A percentile compares a stretch with the other conserved stretches of the same genome.
These are phyloP conservation scores for Megalops atlanticus DNA, from an alignment of 2,113 vertebrate genomes.

Conservation along the genomic window DNA sequence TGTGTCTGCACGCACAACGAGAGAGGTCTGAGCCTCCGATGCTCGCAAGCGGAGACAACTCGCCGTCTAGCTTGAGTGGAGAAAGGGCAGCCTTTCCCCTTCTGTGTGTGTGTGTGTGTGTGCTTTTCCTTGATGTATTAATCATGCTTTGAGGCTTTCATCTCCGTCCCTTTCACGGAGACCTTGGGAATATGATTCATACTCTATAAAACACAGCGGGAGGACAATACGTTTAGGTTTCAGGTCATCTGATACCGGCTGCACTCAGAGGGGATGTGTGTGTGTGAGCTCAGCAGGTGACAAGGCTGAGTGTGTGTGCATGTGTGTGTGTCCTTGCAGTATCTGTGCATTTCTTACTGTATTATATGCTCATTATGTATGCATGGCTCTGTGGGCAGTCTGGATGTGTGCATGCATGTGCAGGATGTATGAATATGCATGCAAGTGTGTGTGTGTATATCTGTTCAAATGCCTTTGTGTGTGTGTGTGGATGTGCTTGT, in stretches of 20 bases:
- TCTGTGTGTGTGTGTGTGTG: not conserved
- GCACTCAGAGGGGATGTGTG: constrained; percentile 51
- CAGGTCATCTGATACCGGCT: constrained; percentile 62
- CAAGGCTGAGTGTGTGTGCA: not conserved
- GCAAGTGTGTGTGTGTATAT: constrained; percentile 12
- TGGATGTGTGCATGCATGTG: not conserved
- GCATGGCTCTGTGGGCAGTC: too few relatives aligned
- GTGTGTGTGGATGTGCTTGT: not conserved
- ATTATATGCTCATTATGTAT: too few relatives aligned
- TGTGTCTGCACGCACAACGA: too few relatives aligned
- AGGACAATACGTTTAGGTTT: constrained; percentile 64
- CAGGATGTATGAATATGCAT: not conserved
- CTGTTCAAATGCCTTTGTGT: not conserved
- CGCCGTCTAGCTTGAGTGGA: not conserved
- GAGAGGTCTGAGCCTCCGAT: too few relatives aligned
- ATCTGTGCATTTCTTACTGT: too few relatives aligned
- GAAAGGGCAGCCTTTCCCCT: not conserved
- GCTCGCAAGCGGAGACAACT: not conserved
- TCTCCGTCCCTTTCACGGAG: constrained; percentile 27
- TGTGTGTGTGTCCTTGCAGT: too few relatives aligned
- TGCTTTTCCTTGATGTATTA: not conserved
- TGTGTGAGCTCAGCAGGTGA: constrained; percentile 10
- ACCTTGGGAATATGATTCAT: constrained; percentile 38
- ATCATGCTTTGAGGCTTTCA: not conserved
- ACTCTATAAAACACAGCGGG: constrained; percentile 55